Evolutionary conservation across 2,888 invertebrate genomes (phyloP).

Genomic region (Ischnus inquisitorius): DNA sequence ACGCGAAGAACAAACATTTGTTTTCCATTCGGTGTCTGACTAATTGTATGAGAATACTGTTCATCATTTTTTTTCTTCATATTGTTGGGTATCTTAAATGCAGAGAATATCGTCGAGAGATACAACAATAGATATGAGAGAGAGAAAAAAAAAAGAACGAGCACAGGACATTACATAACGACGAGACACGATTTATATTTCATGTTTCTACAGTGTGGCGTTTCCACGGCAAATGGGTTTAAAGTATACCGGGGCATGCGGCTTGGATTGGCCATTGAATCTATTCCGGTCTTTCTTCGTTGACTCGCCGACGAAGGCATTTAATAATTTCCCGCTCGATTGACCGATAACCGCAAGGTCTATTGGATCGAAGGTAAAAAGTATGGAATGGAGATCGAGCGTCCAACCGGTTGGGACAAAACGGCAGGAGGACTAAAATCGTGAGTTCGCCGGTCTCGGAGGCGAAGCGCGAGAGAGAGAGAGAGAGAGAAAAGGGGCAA

Average conservation of each 20-base stretch:
- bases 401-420: background rate
- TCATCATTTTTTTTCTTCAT: background rate
- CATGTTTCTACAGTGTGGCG: background rate
- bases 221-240: background rate
- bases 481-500: background rate
- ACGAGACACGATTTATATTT: background rate
- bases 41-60: background rate
- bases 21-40: background rate
- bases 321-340: slow-evolving; percentile 54
- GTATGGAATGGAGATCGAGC: slow-evolving; percentile 9
- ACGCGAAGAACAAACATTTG: slow-evolving; percentile 6
- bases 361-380: slow-evolving; percentile 11
- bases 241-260: background rate
- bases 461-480: background rate
- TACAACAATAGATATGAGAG: background rate
- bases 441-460: background rate
- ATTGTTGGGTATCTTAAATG: background rate
- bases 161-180: background rate
- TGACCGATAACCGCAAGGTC: slow-evolving; percentile 38
- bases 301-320: slow-evolving; percentile 32
- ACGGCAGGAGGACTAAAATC: background rate
- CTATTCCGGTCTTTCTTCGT: slow-evolving; percentile 28
- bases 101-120: background rate
- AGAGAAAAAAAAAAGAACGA: background rate
- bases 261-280: background rate